phyloP scores from a whole-genome alignment of 2,113 vertebrate species.

The Neofelis nebulosa region DNA sequence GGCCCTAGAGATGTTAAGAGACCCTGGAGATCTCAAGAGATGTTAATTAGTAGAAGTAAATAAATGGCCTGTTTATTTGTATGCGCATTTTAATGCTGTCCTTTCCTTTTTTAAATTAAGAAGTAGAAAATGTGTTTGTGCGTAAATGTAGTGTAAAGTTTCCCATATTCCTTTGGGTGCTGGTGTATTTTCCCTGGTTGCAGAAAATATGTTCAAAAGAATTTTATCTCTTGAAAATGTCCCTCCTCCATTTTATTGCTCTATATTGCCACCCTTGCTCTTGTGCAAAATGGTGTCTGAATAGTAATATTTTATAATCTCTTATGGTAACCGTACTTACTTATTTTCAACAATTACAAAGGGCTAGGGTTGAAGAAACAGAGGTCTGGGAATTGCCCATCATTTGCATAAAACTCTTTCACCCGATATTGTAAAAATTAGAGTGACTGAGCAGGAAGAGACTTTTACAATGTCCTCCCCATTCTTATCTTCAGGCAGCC shows the following conservation, averaged over 20 bases:
- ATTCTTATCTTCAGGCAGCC: conserved; percentile 17
- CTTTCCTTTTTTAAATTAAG: conserved; percentile 72
- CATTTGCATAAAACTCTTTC: conserved; percentile 53
- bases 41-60: conserved; percentile 78
- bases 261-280: neutral
- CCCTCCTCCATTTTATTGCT: neutral
- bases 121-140: conserved; percentile 66
- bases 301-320: conserved; percentile 36
- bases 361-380: conserved; percentile 22
- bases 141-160: conserved; percentile 68
- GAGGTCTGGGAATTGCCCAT: neutral
- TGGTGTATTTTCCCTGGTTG: conserved; percentile 54
- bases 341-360: conserved; percentile 31
- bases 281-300: neutral
- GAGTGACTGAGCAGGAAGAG: conserved; percentile 15
- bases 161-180: conserved; percentile 57
- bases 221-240: conserved; percentile 28
- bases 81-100: conserved; percentile 70
- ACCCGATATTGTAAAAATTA: neutral
- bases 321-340: neutral
- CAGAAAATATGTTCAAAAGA: conserved; percentile 55
- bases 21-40: conserved; percentile 66
- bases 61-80: conserved; percentile 73
- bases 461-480: neutral
- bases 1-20: conserved; percentile 58